phyloP scores from a whole-genome alignment of 1,140 invertebrate genomes.

The Dryas iulia region DNA sequence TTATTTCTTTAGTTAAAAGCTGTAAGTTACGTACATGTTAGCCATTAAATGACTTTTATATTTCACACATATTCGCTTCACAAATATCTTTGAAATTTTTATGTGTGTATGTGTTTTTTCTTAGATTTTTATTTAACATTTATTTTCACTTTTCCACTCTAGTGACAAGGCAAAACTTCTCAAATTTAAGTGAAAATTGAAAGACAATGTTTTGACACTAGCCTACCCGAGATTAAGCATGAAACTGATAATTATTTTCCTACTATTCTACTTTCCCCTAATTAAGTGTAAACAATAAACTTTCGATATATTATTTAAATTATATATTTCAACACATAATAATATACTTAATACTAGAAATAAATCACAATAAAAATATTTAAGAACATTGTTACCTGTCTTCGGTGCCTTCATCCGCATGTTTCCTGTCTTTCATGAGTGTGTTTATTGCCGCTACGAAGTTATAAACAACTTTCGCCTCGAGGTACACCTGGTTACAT shows the following conservation, averaged over 20 bases:
- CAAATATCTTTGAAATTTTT: too few species aligned
- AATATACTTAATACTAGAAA: not conserved
- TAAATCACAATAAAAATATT: not conserved
- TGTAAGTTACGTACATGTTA: too few species aligned
- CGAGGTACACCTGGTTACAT: constrained; percentile 83
- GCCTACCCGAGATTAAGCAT: too few species aligned
- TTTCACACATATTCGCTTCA: too few species aligned
- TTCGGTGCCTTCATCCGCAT: constrained; percentile 48
- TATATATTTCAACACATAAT: not conserved
- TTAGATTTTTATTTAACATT: too few species aligned
- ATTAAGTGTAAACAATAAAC: not conserved
- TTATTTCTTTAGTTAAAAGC: too few species aligned
- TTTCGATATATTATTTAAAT: not conserved
- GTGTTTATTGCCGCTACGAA: constrained; percentile 87
- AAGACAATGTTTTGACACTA: too few species aligned
- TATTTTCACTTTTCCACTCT: too few species aligned
- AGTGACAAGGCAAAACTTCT: too few species aligned
- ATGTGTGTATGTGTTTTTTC: too few species aligned
- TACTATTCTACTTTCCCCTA: not conserved
- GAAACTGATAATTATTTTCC: not conserved
- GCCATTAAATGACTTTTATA: too few species aligned
- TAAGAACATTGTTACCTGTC: constrained; percentile 50
- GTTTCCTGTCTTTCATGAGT: constrained; percentile 71
- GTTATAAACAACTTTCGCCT: constrained; percentile 89
- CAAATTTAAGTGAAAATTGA: too few species aligned